Evolutionary conservation across 2,888 invertebrate species (phyloP).

Genomic region (Boloria euphrosyne): DNA sequence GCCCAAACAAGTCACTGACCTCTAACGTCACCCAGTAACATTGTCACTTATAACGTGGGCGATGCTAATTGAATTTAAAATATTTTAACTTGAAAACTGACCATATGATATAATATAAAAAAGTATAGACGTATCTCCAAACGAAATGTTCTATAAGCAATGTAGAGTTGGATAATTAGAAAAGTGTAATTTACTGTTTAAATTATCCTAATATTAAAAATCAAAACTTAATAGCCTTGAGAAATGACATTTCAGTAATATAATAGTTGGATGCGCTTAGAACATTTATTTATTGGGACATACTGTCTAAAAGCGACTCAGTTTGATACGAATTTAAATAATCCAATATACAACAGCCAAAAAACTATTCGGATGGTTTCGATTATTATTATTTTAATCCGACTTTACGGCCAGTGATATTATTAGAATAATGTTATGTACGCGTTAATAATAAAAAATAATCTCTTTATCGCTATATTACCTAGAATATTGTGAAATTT

Average conservation of each 20-base stretch:
- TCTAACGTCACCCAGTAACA: not conserved
- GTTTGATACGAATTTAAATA: conserved; percentile 12
- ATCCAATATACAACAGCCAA: conserved; percentile 17
- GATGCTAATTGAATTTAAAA: not conserved
- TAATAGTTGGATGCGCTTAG: no score
- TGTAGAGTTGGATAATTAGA: no score
- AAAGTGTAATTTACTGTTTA: no score
- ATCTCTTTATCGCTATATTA: conserved; percentile 8
- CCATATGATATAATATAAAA: not conserved
- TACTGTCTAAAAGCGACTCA: not conserved
- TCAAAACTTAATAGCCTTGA: no score
- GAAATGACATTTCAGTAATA: no score
- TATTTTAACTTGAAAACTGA: not conserved
- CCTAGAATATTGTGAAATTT: conserved; percentile 8
- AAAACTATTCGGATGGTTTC: conserved; percentile 6
- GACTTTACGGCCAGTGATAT: conserved; percentile 24
- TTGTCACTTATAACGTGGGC: not conserved
- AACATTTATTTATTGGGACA: no score
- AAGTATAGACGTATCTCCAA: no score
- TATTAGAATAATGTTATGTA: conserved; percentile 12
- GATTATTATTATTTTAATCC: conserved; percentile 8
- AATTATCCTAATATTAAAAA: no score
- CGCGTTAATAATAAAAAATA: conserved; percentile 1
- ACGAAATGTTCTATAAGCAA: no score
- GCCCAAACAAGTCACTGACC: not conserved